Evolutionary conservation across 2,888 invertebrate species (phyloP).

Genomic region (Hypercompe scribonia): DNA sequence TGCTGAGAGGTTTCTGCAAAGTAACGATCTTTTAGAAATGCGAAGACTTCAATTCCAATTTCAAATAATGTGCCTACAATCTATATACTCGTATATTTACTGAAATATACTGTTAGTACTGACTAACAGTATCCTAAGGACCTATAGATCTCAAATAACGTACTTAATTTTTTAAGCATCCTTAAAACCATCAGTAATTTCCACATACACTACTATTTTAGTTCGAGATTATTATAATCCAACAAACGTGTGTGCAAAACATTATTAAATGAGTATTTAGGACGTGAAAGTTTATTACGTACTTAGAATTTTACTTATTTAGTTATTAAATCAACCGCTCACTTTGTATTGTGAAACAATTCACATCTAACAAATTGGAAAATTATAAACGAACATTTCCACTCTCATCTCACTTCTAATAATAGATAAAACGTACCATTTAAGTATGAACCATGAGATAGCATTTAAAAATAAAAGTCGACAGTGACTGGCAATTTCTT

Average conservation of each 20-base stretch:
- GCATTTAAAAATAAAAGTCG: slow-evolving; percentile 2
- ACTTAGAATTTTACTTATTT: too few relatives aligned
- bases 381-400: neutral
- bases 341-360: neutral
- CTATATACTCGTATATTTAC: too few relatives aligned
- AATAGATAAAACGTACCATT: neutral
- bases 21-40: neutral
- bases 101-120: too few relatives aligned
- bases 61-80: too few relatives aligned
- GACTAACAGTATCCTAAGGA: neutral
- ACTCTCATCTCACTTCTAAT: neutral
- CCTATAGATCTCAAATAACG: neutral
- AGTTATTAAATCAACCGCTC: too few relatives aligned
- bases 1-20: neutral
- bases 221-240: too few relatives aligned
- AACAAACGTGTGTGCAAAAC: too few relatives aligned
- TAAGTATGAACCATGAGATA: neutral
- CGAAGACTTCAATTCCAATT: neutral
- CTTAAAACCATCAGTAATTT: too few relatives aligned
- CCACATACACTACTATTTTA: too few relatives aligned
- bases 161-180: too few relatives aligned
- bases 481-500: slow-evolving; percentile 17
- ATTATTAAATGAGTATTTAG: too few relatives aligned
- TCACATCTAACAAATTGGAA: neutral
- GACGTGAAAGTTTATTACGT: too few relatives aligned